Conservation (phyloP, 2,888 invertebrate genomes). For the Drosophila silvestris region DNA sequence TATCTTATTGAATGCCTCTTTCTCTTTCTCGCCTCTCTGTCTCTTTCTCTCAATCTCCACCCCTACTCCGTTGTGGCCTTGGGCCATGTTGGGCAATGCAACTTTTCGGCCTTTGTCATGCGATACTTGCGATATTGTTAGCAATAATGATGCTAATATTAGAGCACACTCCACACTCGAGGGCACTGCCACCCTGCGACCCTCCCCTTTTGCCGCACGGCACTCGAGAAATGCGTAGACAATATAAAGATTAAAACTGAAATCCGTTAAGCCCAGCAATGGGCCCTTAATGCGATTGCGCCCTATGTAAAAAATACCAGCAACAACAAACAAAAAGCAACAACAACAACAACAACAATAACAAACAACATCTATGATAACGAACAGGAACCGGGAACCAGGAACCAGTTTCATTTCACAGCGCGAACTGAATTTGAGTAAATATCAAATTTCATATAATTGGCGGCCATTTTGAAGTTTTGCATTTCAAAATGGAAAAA, state of each 20-base stretch:
- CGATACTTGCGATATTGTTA: conserved; percentile 52
- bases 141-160: conserved; percentile 59
- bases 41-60: background rate
- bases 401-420: conserved; percentile 64
- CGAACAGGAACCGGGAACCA: conserved; percentile 41
- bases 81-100: conserved; percentile 39
- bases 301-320: conserved; percentile 41
- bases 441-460: conserved; percentile 77
- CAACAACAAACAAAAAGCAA: conserved; percentile 42
- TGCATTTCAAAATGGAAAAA: conserved; percentile 54
- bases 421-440: conserved; percentile 13
- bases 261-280: conserved; percentile 71
- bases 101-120: conserved; percentile 65
- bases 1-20: background rate
- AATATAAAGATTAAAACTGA: conserved; percentile 74
- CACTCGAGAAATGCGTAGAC: conserved; percentile 68
- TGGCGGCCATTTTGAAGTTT: conserved; percentile 71
- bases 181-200: conserved; percentile 29
- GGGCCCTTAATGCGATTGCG: conserved; percentile 72
- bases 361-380: conserved; percentile 45
- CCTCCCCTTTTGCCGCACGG: conserved; percentile 27
- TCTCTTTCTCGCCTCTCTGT: background rate
- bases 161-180: conserved; percentile 55
- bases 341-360: conserved; percentile 20
- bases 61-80: background rate